Evolutionary conservation across 23 tunicate species (phyloP).

Genomic region (Styela plicata): DNA sequence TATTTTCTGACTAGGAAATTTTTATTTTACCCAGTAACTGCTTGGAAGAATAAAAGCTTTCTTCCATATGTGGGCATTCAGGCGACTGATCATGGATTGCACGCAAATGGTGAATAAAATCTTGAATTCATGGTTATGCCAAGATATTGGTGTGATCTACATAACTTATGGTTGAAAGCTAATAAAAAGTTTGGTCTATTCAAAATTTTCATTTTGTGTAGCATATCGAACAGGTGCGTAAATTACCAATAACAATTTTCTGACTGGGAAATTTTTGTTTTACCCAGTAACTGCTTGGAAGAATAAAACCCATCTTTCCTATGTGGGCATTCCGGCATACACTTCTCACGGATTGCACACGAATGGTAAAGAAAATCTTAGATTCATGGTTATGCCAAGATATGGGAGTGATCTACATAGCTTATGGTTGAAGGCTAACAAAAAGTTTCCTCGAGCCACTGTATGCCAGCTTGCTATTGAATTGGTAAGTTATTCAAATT

Average conservation of each 20-base stretch:
- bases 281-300: slow-evolving; percentile 70
- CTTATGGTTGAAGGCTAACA: slow-evolving; percentile 65
- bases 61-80: slow-evolving; percentile 61
- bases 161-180: slow-evolving; percentile 74
- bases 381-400: slow-evolving; percentile 98
- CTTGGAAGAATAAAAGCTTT: slow-evolving; percentile 48
- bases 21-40: too few species aligned
- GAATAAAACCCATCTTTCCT: slow-evolving; percentile 37
- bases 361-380: slow-evolving; percentile 34
- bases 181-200: slow-evolving; percentile 59
- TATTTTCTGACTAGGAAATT: too few species aligned
- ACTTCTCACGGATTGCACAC: slow-evolving; percentile 79
- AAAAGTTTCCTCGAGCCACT: slow-evolving; percentile 57
- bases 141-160: slow-evolving; percentile 88
- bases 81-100: slow-evolving; percentile 74
- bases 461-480: slow-evolving; percentile 71
- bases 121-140: slow-evolving; percentile 97
- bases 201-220: slow-evolving; percentile 70
- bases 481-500: slow-evolving; percentile 42
- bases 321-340: slow-evolving; percentile 63
- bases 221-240: slow-evolving; percentile 50
- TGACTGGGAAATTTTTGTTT: too few species aligned
- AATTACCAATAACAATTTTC: too few species aligned
- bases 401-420: slow-evolving; percentile 92
- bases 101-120: slow-evolving; percentile 28